Base-by-base conservation (phyloP, 2,888 invertebrate genomes). In the Hemistola chrysoprasaria region DNA sequence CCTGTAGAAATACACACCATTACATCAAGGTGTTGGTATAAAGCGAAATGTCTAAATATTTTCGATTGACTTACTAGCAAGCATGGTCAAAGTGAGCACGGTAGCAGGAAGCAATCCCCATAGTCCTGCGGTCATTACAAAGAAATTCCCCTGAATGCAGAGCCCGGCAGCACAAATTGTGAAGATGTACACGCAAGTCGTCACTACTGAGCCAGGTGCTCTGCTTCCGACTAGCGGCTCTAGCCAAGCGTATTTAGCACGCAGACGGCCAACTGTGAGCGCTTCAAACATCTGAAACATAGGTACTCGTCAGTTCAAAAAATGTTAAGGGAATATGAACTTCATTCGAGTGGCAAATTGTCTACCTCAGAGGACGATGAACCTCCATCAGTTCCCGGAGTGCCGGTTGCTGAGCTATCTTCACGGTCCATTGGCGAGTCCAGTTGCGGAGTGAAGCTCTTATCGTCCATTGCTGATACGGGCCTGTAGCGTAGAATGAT, bases 401-500 rank as follows among this genome's bases (percentile, higher is more conserved):
- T 91, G 24, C 91, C 91, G 10, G 92, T 92, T 29, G 91, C 90
- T 1, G 92, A 92, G 32, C 91, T 91, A 46, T 91, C 92, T 47
- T 92, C 92, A 24, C 91, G 84, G 33, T 91, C 91, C 11, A 88
- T 78, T 16, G 90, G 90, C 0, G 92, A 91, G 34, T 90, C 89
- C 43, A 90, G 62, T 26, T 90, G 90, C 31, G 90, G 90, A 6
- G 70, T 80, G 38, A 87, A 83, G 44, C 78, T 71, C 44, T 88
- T 88, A 34, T 89, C 90, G 11, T 91, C 90, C 22, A 79, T 70
- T 1, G 86, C 62, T 0, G 90, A 83, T 8, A 90, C 71, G 0
- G 94, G 94, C 2, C 93, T 90, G 50, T 97, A 97, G 29, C 97
- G 91, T 36, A 97, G 82, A 31, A 97, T 94, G 37, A 98, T 95